These are phyloP conservation scores for Empidonax traillii DNA, from an alignment of 2,113 vertebrate species.

Conservation along the genomic window DNA sequence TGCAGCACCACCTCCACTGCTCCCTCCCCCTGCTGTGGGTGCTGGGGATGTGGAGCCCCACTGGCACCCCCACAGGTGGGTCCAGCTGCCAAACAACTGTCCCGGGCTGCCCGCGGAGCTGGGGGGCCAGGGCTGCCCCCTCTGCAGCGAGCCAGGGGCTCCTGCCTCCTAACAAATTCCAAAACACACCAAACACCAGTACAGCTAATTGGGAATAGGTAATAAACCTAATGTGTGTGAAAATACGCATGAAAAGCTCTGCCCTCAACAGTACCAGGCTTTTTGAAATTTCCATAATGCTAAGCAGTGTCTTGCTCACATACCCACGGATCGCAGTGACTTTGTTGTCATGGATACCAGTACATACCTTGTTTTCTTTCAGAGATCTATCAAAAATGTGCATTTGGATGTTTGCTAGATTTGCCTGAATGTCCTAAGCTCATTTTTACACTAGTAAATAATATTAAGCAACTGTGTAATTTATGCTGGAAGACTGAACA, in stretches of 20 bases:
- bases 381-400: constrained; percentile 38
- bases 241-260: neutral
- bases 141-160: fast-evolving
- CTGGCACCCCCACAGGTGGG: neutral
- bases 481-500: constrained; percentile 48
- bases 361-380: constrained; percentile 66
- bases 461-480: constrained; percentile 64
- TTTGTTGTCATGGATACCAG: constrained; percentile 77
- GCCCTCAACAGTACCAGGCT: neutral
- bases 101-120: neutral
- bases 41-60: fast-evolving
- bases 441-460: constrained; percentile 64
- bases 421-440: constrained; percentile 12
- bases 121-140: neutral
- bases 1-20: fast-evolving
- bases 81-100: fast-evolving
- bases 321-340: neutral
- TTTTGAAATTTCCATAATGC: constrained; percentile 31
- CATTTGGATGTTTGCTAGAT: constrained; percentile 46
- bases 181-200: neutral
- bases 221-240: neutral
- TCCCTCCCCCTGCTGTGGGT: fast-evolving
- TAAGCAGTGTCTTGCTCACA: constrained; percentile 54
- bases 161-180: fast-evolving
- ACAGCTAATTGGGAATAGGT: neutral